Evolutionary conservation across 2,113 vertebrate genomes (phyloP).

Genomic region (Petromus typicus): DNA sequence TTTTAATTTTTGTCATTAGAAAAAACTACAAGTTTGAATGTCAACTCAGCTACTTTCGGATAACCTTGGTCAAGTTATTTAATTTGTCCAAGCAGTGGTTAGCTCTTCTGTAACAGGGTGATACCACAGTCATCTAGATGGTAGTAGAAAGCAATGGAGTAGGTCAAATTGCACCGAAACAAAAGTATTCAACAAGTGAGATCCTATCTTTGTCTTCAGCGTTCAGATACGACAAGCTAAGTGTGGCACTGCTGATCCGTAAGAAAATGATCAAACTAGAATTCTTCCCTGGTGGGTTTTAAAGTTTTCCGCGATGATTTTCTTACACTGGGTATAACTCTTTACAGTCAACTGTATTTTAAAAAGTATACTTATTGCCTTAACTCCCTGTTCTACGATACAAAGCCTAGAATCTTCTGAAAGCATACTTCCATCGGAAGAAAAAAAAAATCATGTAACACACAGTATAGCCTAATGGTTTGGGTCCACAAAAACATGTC

Average conservation of each 20-base stretch:
- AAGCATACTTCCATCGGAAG: neutral
- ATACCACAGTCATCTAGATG: neutral
- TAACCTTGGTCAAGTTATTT: neutral
- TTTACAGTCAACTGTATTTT: neutral
- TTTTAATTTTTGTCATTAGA: conserved; percentile 8
- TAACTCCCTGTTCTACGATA: neutral
- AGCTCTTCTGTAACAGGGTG: neutral
- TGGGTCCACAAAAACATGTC: neutral
- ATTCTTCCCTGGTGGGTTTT: neutral
- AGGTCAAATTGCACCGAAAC: neutral
- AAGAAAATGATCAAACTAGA: neutral
- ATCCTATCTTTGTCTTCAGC: neutral
- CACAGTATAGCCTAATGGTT: neutral
- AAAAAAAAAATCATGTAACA: neutral
- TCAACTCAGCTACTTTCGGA: neutral
- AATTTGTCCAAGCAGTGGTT: neutral
- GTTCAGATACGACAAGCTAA: neutral
- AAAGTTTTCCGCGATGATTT: neutral
- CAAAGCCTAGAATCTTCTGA: neutral
- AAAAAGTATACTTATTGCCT: neutral
- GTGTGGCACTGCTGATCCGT: neutral
- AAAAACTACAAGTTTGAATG: neutral
- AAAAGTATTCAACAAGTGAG: conserved; percentile 52
- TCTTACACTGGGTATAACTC: neutral
- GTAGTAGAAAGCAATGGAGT: neutral